A percentile compares a stretch with the other conserved stretches of the same genome.
Evolutionary conservation across 2,113 vertebrate species (phyloP).

Genomic region (Tragulus kanchil): DNA sequence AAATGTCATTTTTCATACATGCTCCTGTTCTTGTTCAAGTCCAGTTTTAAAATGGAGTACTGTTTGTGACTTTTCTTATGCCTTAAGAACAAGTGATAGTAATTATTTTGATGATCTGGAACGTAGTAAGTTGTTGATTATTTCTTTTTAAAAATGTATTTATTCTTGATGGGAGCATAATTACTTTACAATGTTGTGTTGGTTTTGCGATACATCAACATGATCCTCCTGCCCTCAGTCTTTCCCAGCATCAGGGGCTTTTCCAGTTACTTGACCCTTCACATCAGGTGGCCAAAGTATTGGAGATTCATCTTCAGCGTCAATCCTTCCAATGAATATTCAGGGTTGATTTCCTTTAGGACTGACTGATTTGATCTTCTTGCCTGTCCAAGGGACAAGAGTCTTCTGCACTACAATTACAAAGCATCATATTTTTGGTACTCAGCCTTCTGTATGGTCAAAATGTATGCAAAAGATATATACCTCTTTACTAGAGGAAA

Average conservation of each 20-base stretch:
- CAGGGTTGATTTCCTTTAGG: too few relatives aligned
- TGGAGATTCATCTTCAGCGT: too few relatives aligned
- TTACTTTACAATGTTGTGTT: background rate
- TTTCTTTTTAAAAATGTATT: background rate
- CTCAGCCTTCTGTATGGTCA: too few relatives aligned
- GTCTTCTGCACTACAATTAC: too few relatives aligned
- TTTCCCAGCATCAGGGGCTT: too few relatives aligned
- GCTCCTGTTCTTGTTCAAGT: background rate
- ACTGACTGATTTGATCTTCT: too few relatives aligned
- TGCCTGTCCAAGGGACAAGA: too few relatives aligned
- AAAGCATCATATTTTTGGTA: too few relatives aligned
- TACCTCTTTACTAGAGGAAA: background rate
- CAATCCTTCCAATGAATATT: too few relatives aligned
- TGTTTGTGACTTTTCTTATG: background rate
- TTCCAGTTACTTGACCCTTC: too few relatives aligned
- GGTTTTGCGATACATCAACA: background rate
- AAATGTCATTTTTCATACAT: background rate
- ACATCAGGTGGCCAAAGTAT: too few relatives aligned
- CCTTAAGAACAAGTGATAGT: background rate
- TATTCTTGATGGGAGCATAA: background rate
- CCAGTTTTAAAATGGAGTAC: too few relatives aligned
- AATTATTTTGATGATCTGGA: slow-evolving; percentile 1
- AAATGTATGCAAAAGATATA: background rate
- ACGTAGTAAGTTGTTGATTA: background rate
- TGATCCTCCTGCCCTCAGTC: background rate